A percentile compares a stretch with the other conserved stretches of the same genome.
Conservation (phyloP, 2,888 invertebrate species). For the Chloromyia formosa region DNA sequence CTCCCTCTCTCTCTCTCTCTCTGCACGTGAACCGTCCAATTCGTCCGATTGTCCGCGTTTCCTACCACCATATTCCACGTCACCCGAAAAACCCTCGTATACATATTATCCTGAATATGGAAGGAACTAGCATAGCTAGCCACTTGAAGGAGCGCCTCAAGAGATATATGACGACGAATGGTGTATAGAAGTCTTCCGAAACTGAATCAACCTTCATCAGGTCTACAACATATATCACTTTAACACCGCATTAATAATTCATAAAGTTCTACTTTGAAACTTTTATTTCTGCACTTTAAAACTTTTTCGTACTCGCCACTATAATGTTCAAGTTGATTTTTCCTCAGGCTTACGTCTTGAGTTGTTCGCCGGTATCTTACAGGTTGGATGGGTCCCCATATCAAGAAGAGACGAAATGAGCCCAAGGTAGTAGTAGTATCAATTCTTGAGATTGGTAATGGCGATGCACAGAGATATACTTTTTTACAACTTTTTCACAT, state of each 20-base stretch:
- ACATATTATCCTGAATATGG: not conserved
- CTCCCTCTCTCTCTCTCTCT: not conserved
- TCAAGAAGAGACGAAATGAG: too few relatives aligned
- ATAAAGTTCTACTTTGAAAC: slow-evolving; percentile 42
- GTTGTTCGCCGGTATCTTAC: not conserved
- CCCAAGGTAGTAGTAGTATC: too few relatives aligned
- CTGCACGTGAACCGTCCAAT: not conserved
- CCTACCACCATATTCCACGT: not conserved
- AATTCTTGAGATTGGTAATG: too few relatives aligned
- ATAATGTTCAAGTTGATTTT: not conserved
- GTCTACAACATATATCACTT: slow-evolving; percentile 44
- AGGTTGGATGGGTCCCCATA: too few relatives aligned
- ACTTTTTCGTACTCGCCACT: slow-evolving; percentile 17
- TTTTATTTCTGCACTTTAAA: slow-evolving; percentile 44
- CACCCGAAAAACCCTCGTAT: not conserved
- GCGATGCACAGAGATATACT: too few relatives aligned
- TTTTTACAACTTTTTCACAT: too few relatives aligned
- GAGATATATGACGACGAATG: not conserved
- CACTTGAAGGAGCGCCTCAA: not conserved
- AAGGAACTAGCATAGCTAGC: not conserved
- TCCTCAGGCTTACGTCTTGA: not conserved
- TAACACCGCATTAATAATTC: slow-evolving; percentile 43
- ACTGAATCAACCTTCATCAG: slow-evolving; percentile 40
- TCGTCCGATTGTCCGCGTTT: slow-evolving; percentile 1
- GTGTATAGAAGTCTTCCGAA: slow-evolving; percentile 1